Evolutionary conservation across 35 echinoderm and acorn worm genomes (phyloP).

Genomic region (Apostichopus parvimensis): DNA sequence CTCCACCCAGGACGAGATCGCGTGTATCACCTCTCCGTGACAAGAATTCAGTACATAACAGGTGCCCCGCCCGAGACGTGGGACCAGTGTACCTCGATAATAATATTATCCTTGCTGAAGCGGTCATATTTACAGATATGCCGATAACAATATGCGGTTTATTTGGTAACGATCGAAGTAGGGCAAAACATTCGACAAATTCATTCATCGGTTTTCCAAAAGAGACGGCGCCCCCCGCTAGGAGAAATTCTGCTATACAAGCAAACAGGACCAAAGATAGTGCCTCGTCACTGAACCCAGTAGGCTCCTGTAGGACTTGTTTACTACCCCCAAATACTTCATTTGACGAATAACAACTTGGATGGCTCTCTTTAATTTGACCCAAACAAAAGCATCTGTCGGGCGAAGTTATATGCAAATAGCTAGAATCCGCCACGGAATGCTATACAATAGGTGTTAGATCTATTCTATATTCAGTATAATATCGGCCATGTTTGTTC

Average conservation of each 20-base stretch:
- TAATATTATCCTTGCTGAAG: slow-evolving; percentile 23
- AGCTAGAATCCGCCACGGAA: slow-evolving; percentile 21
- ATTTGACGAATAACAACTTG: slow-evolving; percentile 31
- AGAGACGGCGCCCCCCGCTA: slow-evolving; percentile 37
- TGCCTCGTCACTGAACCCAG: slow-evolving; percentile 8
- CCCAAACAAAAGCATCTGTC: neutral
- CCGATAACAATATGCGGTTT: neutral
- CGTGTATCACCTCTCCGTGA: neutral
- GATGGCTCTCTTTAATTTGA: slow-evolving; percentile 16
- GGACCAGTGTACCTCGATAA: neutral
- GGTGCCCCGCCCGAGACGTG: slow-evolving; percentile 5
- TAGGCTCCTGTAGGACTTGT: slow-evolving; percentile 15
- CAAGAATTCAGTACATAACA: slow-evolving; percentile 10
- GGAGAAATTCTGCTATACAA: neutral
- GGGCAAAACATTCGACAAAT: slow-evolving; percentile 34
- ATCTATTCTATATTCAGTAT: neutral
- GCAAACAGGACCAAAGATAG: neutral
- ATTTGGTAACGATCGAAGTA: slow-evolving; percentile 12
- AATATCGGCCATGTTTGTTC: slow-evolving; percentile 10
- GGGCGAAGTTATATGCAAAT: slow-evolving; percentile 27
- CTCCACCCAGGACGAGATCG: neutral
- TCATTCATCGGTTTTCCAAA: neutral
- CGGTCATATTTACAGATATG: slow-evolving; percentile 36
- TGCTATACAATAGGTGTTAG: slow-evolving; percentile 28
- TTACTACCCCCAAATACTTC: neutral